Conservation (phyloP, 1,140 invertebrate species). For the Streblospio benedicti region DNA sequence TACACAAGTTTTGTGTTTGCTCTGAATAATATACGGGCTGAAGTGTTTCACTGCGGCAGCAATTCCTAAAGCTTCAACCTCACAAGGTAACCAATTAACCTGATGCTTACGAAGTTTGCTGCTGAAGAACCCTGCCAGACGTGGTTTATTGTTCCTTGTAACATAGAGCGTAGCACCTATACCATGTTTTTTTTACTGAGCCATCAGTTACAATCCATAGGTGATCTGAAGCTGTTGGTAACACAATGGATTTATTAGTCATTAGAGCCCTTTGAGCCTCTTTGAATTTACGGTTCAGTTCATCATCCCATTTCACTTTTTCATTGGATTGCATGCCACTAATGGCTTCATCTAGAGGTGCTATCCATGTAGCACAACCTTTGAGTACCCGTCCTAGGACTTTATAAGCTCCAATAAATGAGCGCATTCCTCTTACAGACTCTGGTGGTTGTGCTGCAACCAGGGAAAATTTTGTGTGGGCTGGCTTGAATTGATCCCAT, state of each 20-base stretch:
- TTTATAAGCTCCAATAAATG: no score
- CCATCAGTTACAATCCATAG: constrained; percentile 17
- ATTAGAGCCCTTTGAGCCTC: no score
- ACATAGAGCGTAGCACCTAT: constrained; percentile 23
- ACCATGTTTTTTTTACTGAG: constrained; percentile 6
- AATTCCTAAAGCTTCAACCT: constrained; percentile 22
- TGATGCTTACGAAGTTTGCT: constrained; percentile 17
- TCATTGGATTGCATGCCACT: no score
- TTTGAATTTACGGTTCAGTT: no score
- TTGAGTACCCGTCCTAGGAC: no score
- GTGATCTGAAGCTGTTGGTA: no score
- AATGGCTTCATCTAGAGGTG: no score
- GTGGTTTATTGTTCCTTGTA: background rate
- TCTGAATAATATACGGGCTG: constrained; percentile 22
- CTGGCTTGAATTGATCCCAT: constrained; percentile 7
- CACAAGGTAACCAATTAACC: constrained; percentile 23
- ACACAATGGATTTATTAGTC: no score
- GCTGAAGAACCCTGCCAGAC: constrained; percentile 20
- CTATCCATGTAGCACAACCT: no score
- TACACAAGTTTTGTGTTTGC: constrained; percentile 8
- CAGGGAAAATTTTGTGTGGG: no score
- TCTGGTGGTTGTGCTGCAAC: background rate
- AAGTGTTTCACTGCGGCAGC: constrained; percentile 20
- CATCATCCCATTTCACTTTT: no score
- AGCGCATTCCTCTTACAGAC: no score